Evolutionary conservation across 2,113 vertebrate species (phyloP), one percentile per base, ranked within the genome.

Genomic region (Anas platyrhynchos): DNA sequence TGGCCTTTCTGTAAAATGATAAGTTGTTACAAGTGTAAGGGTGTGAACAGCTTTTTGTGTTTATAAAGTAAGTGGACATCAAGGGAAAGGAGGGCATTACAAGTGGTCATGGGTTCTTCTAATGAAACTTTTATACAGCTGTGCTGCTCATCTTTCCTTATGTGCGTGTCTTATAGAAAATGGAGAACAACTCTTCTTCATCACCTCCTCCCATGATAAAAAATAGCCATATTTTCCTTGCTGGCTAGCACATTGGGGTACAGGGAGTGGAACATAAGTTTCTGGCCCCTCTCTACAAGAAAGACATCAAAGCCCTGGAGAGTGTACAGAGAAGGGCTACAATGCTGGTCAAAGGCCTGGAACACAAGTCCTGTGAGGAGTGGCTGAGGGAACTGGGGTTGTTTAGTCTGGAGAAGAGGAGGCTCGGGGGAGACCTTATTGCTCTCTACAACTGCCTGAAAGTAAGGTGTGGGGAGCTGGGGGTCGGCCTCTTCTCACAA

Each of bases 1-100:
- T 54, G 77, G 65, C 48, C 54, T 76, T 92, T 90, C 56, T 82
- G 46, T 82, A 94, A 86, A 89, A 75, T 82, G 73, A 41, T 73
- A 14, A 13, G 13, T 41, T 93, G 62, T 58, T 86, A 86, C 34
- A 66, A 79, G 34, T 34, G 82, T 38, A 86, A 85, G 84, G 74
- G 48, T 62, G 52, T 43, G 86, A 65, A 67, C 77, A 92, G 62
- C 18, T n/a, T 82, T 92, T 91, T 83, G 17, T 81, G 14, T 89
- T 93, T 62, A 71, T 72, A 55, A 76, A 83, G 90, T 86, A 90
- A 81, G 69, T 55, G 36, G 32, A 89, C 79, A 92, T 80, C 8
- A 75, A 68, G 29, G 38, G 82, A 88, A 93, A 77, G 44, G 55
- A 89, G 38, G 29, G 77, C 46, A 48, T 56, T 91, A 17, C 27